A percentile compares a stretch with the other conserved stretches of the same genome.
phyloP scores from a whole-genome alignment of 92 coral and sea anemone species.

The Porites rus region DNA sequence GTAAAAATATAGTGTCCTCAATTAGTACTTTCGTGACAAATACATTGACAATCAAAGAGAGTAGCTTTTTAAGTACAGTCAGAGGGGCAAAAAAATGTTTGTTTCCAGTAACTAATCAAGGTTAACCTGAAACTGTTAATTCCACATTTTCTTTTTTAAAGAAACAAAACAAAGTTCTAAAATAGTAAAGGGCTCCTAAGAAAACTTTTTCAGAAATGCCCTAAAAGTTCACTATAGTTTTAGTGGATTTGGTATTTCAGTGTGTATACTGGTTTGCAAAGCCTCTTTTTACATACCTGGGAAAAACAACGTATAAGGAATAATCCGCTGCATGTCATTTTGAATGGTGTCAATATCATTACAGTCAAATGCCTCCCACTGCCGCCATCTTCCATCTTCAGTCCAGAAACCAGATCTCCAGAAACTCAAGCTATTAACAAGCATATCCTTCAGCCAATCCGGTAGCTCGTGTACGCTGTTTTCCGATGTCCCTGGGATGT shows the following conservation, averaged over 20 bases:
- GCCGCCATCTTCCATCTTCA: constrained; percentile 86
- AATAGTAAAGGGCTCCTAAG: neutral
- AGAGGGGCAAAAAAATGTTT: neutral
- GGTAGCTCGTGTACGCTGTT: constrained; percentile 68
- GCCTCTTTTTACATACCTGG: constrained; percentile 63
- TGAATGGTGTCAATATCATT: constrained; percentile 90
- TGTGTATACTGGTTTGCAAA: neutral
- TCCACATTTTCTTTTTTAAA: too few relatives aligned
- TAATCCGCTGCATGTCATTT: constrained; percentile 84
- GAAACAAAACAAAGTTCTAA: too few relatives aligned
- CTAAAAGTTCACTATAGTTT: too few relatives aligned
- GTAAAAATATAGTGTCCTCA: too few relatives aligned
- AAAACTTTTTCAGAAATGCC: too few relatives aligned
- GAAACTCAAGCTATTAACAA: constrained; percentile 80
- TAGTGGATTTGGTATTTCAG: too few relatives aligned
- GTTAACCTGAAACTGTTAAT: neutral
- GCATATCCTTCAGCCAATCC: constrained; percentile 78
- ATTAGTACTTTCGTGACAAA: too few relatives aligned
- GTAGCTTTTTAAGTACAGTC: too few relatives aligned
- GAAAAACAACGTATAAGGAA: constrained; percentile 81
- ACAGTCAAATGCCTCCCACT: constrained; percentile 93
- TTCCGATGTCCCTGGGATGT: constrained; percentile 32
- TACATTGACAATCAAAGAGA: too few relatives aligned
- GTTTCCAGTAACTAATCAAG: neutral
- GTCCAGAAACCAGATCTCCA: constrained; percentile 96